Evolutionary conservation across 2,888 invertebrate genomes (phyloP), one percentile per base, ranked within the genome.

Genomic region (Agrochola litura): DNA sequence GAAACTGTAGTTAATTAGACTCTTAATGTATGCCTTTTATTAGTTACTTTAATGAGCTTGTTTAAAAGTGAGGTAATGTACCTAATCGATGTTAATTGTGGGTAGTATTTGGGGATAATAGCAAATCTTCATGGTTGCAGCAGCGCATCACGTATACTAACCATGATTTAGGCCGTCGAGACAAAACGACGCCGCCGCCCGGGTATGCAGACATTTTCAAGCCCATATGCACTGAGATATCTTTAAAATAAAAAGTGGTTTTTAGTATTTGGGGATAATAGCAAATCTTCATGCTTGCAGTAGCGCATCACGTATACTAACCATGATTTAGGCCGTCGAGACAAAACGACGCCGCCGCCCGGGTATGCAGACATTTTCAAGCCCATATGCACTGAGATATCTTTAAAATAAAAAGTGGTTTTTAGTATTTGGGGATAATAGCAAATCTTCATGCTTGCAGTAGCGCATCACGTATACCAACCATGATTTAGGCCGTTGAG

Each of bases 1-100:
- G 67, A 79, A 76, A 77, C 83, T 71, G 75, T 73, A 65, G 37
- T 69, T 86, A 74, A 83, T 83, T 83, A 74, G 65, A 65, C 14
- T 41, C 37, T 58, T 66, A 74, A 83, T 71, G 43, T 61, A 72
- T 49, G 68, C 84, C 71, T 54, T 56, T 85, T 85, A 85, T 77
- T 82, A 52, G 61, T 66, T 46, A 63, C 64, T 65, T 63, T 77
- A 85, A 82, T 85, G 25, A 65, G 77, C 43, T 63, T 56, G 37
- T 56, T 68, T 46, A 61, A 56, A 67, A 43, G 52, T 74, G 63
- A n/a, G 52, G 80, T 67, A 68, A 64, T 63, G 25, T 43, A 10
- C 43, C 10, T 10, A 19, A 30, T 74, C 4, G 0, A 16, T n/a
- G n/a, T 30, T 58, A 22, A 14, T 19, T 41, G 56, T 58, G 16